Evolutionary conservation across 2,888 invertebrate genomes (phyloP), one percentile per base, ranked within the genome.

Genomic region (Euclidia mi): DNA sequence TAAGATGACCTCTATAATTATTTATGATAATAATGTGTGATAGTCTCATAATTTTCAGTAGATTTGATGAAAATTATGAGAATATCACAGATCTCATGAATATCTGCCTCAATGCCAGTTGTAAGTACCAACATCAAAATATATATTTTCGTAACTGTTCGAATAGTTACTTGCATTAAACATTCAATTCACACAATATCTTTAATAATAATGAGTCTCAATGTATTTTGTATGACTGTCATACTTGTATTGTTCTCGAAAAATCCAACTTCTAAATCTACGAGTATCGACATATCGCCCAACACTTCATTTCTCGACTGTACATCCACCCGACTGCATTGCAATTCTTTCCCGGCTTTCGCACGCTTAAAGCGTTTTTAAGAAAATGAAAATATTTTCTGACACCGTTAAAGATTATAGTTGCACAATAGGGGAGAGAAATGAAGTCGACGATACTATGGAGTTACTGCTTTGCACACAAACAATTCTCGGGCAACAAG

Each of bases 401-500:
- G 46, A 52, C 15, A 58, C 49, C 10, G 46, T 85, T 41, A 56
- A 75, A 56, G 76, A 79, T 29, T 76, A 72, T 65, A 77, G 79
- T 7, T 74, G 67, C 53, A 90, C 90, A n/a, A 74, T 85, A 0
- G 90, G 88, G 0, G 57, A 65, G 38, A 69, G 68, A 52, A 87
- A 75, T 25, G 82, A 83, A 56, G 55, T 90, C 4, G 89, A 91
- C 57, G 68, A 82, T 42, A 81, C 81, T 28, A 70, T 83, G 37
- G 48, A 55, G 6, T 34, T 73, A 0, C 75, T 81, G 10, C 65
- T 91, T 25, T 59, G 85, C 14, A 58, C 76, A 3, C 89, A 89
- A 47, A 71, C 77, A 38, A 52, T 87, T 10, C 79, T 85, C 10
- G 90, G 89, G 0, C 85, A 86, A 32, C 89, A 91, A 60, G 73